A percentile compares a stretch with the other conserved stretches of the same genome.
Evolutionary conservation across 1,140 invertebrate genomes (phyloP).

Genomic region (Lordiphosa collinella): DNA sequence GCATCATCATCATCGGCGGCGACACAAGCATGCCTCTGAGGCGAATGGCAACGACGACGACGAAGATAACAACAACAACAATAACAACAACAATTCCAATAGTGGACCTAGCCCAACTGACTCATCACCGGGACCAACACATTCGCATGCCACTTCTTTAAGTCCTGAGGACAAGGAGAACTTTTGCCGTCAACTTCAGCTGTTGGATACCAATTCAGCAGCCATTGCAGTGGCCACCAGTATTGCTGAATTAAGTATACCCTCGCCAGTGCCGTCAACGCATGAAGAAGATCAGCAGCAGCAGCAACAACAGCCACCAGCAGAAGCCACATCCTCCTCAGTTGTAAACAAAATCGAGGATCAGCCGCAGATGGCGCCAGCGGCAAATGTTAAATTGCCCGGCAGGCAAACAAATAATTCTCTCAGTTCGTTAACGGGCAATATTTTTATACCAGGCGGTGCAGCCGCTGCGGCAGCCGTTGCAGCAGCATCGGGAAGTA

Average conservation of each 20-base stretch:
- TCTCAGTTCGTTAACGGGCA: conserved; percentile 89
- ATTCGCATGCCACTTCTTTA: conserved; percentile 43
- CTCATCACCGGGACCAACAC: conserved; percentile 23
- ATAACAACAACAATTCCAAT: conserved; percentile 38
- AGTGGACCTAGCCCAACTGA: conserved; percentile 27
- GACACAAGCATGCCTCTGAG: conserved; percentile 71
- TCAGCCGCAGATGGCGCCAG: conserved; percentile 69
- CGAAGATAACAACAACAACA: conserved; percentile 28
- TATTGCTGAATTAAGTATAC: conserved; percentile 59
- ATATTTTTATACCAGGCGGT: conserved; percentile 86
- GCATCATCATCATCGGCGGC: conserved; percentile 50
- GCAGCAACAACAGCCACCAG: conserved; percentile 12
- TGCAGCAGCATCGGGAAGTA: conserved; percentile 21
- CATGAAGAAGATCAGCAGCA: conserved; percentile 28
- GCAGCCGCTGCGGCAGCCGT: conserved; percentile 1
- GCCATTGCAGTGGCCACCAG: conserved; percentile 70
- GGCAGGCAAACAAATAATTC: conserved; percentile 93
- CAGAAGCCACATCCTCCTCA: conserved; percentile 17
- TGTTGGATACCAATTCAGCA: conserved; percentile 61
- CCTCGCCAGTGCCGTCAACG: conserved; percentile 49
- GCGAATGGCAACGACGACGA: conserved; percentile 44
- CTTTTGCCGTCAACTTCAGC: conserved; percentile 64
- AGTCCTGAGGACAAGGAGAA: conserved; percentile 78
- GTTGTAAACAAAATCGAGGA: conserved; percentile 23
- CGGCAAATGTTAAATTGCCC: conserved; percentile 81